Evolutionary conservation across 2,113 vertebrate genomes (phyloP).

Genomic region (Neopipo cinnamomea): DNA sequence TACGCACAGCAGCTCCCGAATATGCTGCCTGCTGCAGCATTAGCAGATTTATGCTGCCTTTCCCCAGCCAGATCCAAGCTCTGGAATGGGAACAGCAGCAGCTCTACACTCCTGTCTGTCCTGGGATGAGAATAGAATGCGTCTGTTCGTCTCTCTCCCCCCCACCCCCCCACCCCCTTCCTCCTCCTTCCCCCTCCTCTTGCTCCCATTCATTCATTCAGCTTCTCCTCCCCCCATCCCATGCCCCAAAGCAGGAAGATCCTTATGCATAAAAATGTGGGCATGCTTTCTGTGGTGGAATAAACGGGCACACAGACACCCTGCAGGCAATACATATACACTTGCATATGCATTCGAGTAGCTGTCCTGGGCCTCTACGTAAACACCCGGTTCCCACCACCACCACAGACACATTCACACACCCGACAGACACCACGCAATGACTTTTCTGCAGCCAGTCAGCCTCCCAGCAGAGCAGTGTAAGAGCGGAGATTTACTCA

Average conservation of each 20-base stretch:
- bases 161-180: neutral
- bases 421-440: conserved; percentile 44
- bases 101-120: conserved; percentile 32
- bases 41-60: conserved; percentile 49
- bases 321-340: neutral
- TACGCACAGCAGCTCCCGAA: neutral
- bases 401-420: neutral
- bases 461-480: conserved; percentile 7
- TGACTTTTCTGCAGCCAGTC: conserved; percentile 53
- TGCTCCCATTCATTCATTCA: conserved; percentile 59
- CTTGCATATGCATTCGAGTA: neutral
- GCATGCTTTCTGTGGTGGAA: conserved; percentile 25
- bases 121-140: conserved; percentile 50
- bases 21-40: conserved; percentile 42
- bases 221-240: conserved; percentile 32
- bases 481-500: conserved; percentile 14
- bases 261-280: conserved; percentile 31
- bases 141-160: neutral
- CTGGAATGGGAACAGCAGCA: conserved; percentile 31
- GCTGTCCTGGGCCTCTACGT: conserved; percentile 19
- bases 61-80: conserved; percentile 9
- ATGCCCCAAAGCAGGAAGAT: conserved; percentile 43
- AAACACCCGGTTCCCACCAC: neutral
- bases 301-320: neutral
- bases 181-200: conserved; percentile 45